Conservation (phyloP, 1,140 invertebrate species). For the Babylonia areolata region DNA sequence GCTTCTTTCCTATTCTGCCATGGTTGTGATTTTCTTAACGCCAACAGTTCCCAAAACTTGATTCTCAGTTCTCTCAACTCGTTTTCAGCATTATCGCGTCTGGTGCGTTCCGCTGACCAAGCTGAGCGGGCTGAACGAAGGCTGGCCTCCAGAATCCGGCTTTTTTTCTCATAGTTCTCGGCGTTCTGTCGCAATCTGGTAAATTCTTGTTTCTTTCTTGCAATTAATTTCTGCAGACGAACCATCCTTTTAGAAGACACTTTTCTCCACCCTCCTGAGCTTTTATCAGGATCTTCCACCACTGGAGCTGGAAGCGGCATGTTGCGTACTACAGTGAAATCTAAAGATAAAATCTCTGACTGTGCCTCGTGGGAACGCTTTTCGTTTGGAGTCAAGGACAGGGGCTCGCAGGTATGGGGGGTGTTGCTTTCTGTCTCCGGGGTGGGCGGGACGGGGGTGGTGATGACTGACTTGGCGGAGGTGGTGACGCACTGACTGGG, state of each 20-base stretch:
- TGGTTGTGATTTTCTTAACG: neutral
- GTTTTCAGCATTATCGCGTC: neutral
- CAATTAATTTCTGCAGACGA: slow-evolving; percentile 13
- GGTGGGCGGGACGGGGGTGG: neutral
- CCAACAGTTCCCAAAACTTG: slow-evolving; percentile 31
- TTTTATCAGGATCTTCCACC: neutral
- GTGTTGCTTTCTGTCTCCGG: slow-evolving; percentile 3
- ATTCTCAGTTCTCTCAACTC: slow-evolving; percentile 12
- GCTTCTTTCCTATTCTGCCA: neutral
- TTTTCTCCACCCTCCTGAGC: slow-evolving; percentile 6
- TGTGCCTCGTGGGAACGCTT: no score
- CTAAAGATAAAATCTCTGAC: neutral
- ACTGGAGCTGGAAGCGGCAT: no score
- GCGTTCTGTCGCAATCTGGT: neutral
- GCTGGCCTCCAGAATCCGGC: neutral
- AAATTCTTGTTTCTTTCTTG: slow-evolving; percentile 27
- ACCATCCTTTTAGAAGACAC: slow-evolving; percentile 27
- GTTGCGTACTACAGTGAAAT: neutral
- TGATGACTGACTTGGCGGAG: neutral
- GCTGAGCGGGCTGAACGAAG: neutral
- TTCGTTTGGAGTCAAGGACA: no score
- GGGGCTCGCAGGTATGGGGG: neutral
- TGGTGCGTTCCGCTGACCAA: neutral
- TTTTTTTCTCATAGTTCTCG: neutral
- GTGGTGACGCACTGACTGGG: slow-evolving; percentile 12